These are phyloP conservation scores for Myotis planiceps DNA, from an alignment of 2,797 vertebrate genomes.

Conservation along the genomic window DNA sequence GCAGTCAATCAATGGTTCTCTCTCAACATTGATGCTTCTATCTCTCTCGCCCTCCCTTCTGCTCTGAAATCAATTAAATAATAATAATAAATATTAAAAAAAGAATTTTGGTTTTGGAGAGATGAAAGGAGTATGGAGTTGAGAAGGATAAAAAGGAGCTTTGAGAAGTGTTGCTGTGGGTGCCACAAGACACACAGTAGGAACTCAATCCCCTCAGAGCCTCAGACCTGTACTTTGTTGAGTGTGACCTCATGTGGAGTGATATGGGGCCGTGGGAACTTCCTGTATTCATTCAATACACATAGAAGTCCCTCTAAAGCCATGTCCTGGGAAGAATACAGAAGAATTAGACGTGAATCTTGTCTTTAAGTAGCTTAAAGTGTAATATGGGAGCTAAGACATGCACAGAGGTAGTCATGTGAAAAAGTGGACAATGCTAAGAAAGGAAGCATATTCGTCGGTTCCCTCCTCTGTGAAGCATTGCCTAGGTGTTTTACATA, in stretches of 20 bases:
- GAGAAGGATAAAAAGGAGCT: not conserved
- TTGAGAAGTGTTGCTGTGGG: not conserved
- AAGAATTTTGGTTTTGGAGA: not conserved
- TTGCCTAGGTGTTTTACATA: not conserved
- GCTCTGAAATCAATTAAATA: no score
- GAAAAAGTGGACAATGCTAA: not conserved
- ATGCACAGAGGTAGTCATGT: fast-evolving
- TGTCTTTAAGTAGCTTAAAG: not conserved
- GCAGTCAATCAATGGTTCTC: no score
- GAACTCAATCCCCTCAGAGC: not conserved
- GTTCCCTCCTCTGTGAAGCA: not conserved
- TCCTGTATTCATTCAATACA: not conserved
- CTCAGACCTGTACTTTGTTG: not conserved
- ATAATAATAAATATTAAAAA: no score
- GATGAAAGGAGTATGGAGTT: not conserved
- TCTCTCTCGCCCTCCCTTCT: no score
- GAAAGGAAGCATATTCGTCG: not conserved
- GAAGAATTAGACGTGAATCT: not conserved
- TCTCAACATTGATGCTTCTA: no score
- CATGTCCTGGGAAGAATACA: not conserved
- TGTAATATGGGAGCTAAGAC: not conserved
- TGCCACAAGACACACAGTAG: not conserved
- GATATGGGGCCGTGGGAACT: not conserved
- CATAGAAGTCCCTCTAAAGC: not conserved
- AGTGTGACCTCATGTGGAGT: not conserved